phyloP scores from a whole-genome alignment of 1,140 invertebrate genomes.

The Adelges cooleyi region DNA sequence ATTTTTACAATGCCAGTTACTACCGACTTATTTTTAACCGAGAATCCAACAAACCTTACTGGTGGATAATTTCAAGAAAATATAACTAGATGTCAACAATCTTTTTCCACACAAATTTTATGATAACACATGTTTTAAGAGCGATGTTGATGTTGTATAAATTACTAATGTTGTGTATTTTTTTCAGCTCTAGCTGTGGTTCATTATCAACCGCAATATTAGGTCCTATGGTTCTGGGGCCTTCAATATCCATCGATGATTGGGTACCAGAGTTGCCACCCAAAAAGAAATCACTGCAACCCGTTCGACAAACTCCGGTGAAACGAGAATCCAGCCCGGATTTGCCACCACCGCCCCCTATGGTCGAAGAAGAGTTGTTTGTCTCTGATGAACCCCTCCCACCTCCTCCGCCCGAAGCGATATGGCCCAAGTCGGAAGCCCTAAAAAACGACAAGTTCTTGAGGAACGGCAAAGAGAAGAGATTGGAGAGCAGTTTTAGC shows the following conservation, averaged over 20 bases:
- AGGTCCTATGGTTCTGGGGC: constrained; percentile 52
- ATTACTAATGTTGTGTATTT: not conserved
- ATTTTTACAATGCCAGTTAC: no score
- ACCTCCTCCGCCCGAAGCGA: constrained; percentile 51
- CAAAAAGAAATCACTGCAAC: constrained; percentile 53
- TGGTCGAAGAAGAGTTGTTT: constrained; percentile 37
- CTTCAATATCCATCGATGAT: constrained; percentile 52
- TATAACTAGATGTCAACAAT: no score
- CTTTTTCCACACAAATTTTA: no score
- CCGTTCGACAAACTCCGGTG: constrained; percentile 35
- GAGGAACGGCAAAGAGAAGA: not conserved
- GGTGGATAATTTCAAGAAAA: no score
- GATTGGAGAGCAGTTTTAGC: constrained; percentile 15
- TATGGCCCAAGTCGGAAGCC: constrained; percentile 2
- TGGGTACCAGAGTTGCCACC: constrained; percentile 59
- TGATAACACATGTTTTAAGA: no score
- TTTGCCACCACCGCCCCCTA: constrained; percentile 36
- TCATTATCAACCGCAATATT: constrained; percentile 47
- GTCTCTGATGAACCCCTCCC: constrained; percentile 57
- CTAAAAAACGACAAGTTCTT: not conserved
- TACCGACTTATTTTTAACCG: no score
- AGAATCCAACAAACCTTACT: no score
- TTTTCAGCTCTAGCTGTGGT: constrained; percentile 43
- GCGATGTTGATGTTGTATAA: no score
- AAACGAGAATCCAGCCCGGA: constrained; percentile 30